These are phyloP conservation scores for Dryobotodes eremita DNA, from an alignment of 2,888 invertebrate species.

Conservation along the genomic window DNA sequence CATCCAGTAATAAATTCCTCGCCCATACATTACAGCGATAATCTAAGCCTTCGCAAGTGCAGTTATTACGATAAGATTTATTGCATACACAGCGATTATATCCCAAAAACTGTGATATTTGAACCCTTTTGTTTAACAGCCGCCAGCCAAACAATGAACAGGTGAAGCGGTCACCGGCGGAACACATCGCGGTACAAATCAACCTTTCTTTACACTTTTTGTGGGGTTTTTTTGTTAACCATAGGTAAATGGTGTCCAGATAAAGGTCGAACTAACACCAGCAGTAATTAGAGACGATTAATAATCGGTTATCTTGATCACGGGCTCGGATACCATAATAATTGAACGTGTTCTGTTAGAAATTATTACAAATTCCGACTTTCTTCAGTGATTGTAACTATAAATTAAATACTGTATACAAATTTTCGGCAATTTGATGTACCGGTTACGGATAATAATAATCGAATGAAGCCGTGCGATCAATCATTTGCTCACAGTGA, in stretches of 20 bases:
- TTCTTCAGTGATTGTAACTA: constrained; percentile 67
- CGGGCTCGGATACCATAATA: constrained; percentile 82
- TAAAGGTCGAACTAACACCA: constrained; percentile 90
- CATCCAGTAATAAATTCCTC: constrained; percentile 74
- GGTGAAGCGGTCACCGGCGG: constrained; percentile 84
- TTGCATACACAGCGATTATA: constrained; percentile 85
- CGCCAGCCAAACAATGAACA: constrained; percentile 88
- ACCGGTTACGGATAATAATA: constrained; percentile 53
- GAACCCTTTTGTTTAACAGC: constrained; percentile 89
- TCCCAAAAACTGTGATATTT: constrained; percentile 89
- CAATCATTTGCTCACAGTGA: constrained; percentile 77
- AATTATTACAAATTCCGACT: constrained; percentile 70
- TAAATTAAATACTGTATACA: constrained; percentile 55
- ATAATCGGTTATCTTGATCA: constrained; percentile 90
- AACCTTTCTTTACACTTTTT: constrained; percentile 89
- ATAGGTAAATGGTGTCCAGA: constrained; percentile 89
- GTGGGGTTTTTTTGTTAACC: constrained; percentile 81
- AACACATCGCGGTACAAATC: constrained; percentile 78
- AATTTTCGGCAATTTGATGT: constrained; percentile 58
- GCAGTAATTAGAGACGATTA: constrained; percentile 91
- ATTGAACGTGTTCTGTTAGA: constrained; percentile 78
- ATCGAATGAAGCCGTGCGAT: constrained; percentile 69
- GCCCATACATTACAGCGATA: constrained; percentile 83
- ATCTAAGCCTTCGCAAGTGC: constrained; percentile 86
- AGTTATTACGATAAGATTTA: constrained; percentile 89